A percentile compares a stretch with the other conserved stretches of the same genome.
Evolutionary conservation across 2,888 invertebrate species (phyloP).

Genomic region (Eristalis pertinax): DNA sequence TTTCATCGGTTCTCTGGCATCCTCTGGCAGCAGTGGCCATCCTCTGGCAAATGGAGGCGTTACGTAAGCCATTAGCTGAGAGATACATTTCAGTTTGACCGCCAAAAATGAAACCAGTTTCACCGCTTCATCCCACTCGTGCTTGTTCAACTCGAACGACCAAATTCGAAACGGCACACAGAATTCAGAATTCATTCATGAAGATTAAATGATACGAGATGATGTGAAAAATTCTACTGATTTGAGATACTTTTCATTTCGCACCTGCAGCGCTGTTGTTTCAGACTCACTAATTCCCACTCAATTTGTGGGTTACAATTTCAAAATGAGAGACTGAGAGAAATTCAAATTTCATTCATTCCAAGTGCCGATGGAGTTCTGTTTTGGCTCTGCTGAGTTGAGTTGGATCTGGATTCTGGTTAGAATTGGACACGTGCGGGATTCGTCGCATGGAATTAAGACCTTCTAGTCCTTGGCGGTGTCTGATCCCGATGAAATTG

Average conservation of each 20-base stretch:
- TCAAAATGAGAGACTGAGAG: background rate
- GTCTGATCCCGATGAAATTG: background rate
- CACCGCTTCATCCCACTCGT: constrained; percentile 5
- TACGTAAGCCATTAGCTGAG: constrained; percentile 30
- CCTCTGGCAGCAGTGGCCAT: background rate
- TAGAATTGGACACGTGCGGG: background rate
- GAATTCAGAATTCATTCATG: constrained; percentile 35
- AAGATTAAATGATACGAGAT: constrained; percentile 14
- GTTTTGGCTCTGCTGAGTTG: background rate
- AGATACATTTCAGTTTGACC: constrained; percentile 23
- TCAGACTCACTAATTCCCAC: background rate
- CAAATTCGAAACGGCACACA: background rate
- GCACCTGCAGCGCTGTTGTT: background rate
- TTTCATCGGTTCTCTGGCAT: background rate
- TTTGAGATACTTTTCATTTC: constrained; percentile 19
- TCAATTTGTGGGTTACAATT: constrained; percentile 11
- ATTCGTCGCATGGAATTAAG: background rate
- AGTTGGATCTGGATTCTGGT: background rate
- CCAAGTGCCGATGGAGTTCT: background rate
- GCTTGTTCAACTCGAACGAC: constrained; percentile 8
- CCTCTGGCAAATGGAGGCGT: background rate
- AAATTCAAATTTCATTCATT: constrained; percentile 11
- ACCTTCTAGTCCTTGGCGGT: background rate
- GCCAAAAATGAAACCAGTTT: constrained; percentile 29
- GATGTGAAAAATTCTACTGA: background rate